These are phyloP conservation scores for Sternotherus odoratus DNA, from an alignment of 2,797 vertebrate genomes.

Conservation along the genomic window DNA sequence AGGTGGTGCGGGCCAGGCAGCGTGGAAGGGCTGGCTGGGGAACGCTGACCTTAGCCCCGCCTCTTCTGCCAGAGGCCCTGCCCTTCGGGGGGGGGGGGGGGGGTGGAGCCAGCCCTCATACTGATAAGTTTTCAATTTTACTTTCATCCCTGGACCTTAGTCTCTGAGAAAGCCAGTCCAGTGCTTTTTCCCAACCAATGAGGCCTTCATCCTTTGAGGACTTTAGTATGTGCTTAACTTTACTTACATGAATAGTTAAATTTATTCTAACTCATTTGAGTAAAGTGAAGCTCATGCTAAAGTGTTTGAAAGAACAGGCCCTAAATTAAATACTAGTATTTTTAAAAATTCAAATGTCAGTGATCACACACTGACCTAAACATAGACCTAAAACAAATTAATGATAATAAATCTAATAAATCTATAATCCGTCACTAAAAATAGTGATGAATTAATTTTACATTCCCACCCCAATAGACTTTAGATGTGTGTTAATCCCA, in stretches of 20 bases:
- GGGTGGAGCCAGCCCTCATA: too few species aligned
- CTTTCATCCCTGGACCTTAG: background rate
- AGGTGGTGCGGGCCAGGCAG: too few species aligned
- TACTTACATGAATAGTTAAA: background rate
- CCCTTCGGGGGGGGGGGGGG: too few species aligned
- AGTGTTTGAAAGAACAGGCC: background rate
- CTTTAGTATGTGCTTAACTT: background rate
- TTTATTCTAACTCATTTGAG: background rate
- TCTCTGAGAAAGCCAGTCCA: background rate
- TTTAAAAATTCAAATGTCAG: background rate
- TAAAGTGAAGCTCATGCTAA: background rate
- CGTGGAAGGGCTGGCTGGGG: too few species aligned
- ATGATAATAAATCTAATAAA: too few species aligned
- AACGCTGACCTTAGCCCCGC: too few species aligned
- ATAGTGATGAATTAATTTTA: background rate
- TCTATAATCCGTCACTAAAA: background rate
- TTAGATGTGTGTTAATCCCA: background rate
- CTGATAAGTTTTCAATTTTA: too few species aligned
- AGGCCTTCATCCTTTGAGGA: background rate
- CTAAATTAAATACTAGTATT: background rate
- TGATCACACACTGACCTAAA: background rate
- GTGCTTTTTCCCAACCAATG: background rate
- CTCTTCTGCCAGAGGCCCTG: too few species aligned
- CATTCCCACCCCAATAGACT: background rate
- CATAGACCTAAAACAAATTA: background rate